Evolutionary conservation across 2,797 vertebrate genomes (phyloP), one percentile per base, ranked within the genome.

Genomic region (Morelia viridis): DNA sequence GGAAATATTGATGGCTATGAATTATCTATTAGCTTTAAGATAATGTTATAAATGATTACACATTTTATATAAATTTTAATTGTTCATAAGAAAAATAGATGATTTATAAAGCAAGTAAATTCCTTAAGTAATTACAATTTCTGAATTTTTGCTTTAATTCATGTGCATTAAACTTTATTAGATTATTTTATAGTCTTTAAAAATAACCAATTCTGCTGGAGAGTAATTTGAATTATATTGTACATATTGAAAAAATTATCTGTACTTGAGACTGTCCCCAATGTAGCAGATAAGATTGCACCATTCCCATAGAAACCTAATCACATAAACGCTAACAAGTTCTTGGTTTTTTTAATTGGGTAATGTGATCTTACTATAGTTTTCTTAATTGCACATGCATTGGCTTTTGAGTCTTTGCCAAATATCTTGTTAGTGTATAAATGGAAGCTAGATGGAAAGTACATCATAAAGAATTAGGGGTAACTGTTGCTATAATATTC

Each of bases 331-430:
- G 56, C 71, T 94, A 94, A 92, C 89, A 92, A 94, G 58, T 93
- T 94, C 17, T 50, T 90, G 11, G 13, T 95, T 95, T 92, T 26
- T 92, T 62, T 95, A 94, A 96, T 95, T 96, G 94, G 89, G 92
- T 94, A 94, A 95, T 91, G n/a, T 0, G 2, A 88, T 95, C 92
- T 93, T 89, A 4, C 76, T 88, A 0, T 91, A 31, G 88, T 94
- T 91, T 94, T 26, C 50, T 60, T 96, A 94, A 95, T 92, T 96
- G 90, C 86, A 94, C 22, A 68, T 90, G 64, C 53, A 88, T 85
- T 92, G 86, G 90, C 9, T 95, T 94, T 93, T 94, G 5, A 93
- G 93, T 83, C 57, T 7, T 87, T 94, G 80, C 93, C 84, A 92
- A 60, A 24, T 94, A 94, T 94, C 94, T 92, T 94, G 93, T 90